Evolutionary conservation across 2,888 invertebrate species (phyloP).

Genomic region (Heliconius hortense): DNA sequence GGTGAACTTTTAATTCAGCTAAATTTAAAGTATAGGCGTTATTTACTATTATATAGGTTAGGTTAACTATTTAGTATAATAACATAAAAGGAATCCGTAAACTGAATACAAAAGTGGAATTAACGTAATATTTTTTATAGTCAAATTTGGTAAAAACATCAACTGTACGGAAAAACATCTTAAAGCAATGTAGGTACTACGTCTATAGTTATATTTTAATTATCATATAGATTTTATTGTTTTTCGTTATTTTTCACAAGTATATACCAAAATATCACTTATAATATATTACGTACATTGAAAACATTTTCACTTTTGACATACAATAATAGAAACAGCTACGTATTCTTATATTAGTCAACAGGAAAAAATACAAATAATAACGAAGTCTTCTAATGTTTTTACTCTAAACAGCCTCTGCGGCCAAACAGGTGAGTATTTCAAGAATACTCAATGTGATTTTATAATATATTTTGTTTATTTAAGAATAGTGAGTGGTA

Average conservation of each 20-base stretch:
- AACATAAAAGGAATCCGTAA: background rate
- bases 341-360: background rate
- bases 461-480: background rate
- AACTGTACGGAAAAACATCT: too few species aligned
- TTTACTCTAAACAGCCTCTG: conserved; percentile 1
- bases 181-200: too few species aligned
- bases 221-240: background rate
- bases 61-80: too few species aligned
- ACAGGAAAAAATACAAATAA: conserved; percentile 4
- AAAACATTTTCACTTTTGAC: background rate
- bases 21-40: background rate
- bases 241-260: background rate
- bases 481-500: background rate
- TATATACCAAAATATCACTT: background rate
- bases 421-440: background rate
- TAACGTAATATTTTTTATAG: background rate
- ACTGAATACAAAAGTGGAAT: background rate
- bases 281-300: background rate
- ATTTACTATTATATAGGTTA: too few species aligned
- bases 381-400: background rate
- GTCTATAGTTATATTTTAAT: too few species aligned
- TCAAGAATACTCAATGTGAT: background rate
- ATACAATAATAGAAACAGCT: too few species aligned
- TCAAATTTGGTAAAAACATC: background rate
- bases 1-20: background rate